Percentiles rank a stretch among this genome's conserved stretches.
Conservation (phyloP, 2,888 invertebrate genomes). For the Atethmia centrago region DNA sequence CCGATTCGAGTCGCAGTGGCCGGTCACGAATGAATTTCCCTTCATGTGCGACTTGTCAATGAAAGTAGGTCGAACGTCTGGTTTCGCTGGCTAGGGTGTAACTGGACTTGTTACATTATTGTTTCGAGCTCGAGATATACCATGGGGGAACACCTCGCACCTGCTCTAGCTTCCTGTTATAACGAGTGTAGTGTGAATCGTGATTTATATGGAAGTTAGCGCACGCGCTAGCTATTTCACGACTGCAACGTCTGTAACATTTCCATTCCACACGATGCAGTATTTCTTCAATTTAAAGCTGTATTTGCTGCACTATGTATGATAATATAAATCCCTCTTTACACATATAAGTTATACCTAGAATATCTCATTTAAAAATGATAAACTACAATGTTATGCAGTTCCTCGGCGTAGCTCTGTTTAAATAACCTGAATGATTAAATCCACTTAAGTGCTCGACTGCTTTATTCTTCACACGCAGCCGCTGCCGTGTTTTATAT, state of each 20-base stretch:
- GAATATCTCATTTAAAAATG: constrained; percentile 34
- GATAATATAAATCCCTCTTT: constrained; percentile 42
- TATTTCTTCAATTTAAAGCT: constrained; percentile 33
- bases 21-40: constrained; percentile 81
- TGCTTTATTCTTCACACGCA: constrained; percentile 41
- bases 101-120: constrained; percentile 72
- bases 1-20: constrained; percentile 67
- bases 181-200: constrained; percentile 53
- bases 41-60: constrained; percentile 81
- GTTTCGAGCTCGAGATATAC: constrained; percentile 66
- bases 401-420: constrained; percentile 19
- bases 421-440: constrained; percentile 49
- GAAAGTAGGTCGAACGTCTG: constrained; percentile 86
- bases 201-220: constrained; percentile 60
- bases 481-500: constrained; percentile 46
- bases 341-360: constrained; percentile 18
- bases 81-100: constrained; percentile 74
- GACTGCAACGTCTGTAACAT: constrained; percentile 36
- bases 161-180: constrained; percentile 65
- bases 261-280: constrained; percentile 39
- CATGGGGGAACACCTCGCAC: constrained; percentile 63
- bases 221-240: constrained; percentile 43
- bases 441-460: constrained; percentile 33
- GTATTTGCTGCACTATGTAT: constrained; percentile 18
- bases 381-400: constrained; percentile 34